Evolutionary conservation across 2,797 vertebrate genomes (phyloP), one percentile per base, ranked within the genome.

Genomic region (Eurystomus glaucurus): DNA sequence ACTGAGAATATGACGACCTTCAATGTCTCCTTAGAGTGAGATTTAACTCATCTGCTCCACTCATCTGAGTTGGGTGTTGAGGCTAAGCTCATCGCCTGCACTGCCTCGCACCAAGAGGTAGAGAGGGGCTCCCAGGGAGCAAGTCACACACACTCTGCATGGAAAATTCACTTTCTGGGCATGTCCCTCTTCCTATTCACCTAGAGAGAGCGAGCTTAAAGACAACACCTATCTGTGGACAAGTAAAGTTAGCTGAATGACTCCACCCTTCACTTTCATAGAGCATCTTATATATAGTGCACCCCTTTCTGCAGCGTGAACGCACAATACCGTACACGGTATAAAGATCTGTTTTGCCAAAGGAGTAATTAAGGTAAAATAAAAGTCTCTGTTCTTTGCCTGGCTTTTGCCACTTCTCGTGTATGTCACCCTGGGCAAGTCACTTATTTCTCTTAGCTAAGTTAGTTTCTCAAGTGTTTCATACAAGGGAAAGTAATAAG

Each of bases 271-370:
- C n/a, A 6, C 46, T 51, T 55, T 58, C 41, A 37, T 0, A 46
- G 60, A 70, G 37, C 46, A 54, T 3, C 43, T 22, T 31, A 7
- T 4, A 31, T 4, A 9, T 7, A 35, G 14, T 11, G 39, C 50
- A 39, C 66, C 46, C 21, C 50, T 68, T 46, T 16, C 74, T 57
- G 61, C n/a, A 33, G 48, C 4, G 14, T 61, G 54, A 41, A 15
- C n/a, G 26, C 16, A 4, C 0, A 18, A 31, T 29, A 41, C 33
- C 35, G 11, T 23, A 7, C 50, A 11, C 0, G 11, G 45, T 5
- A 46, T 5, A 65, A 57, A 88, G n/a, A 62, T 4, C 6, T 10
- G 2, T 4, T 88, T 79, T 65, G 37, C 64, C 78, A 57, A 54
- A 22, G 31, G 10, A 85, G 12, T n/a, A 74, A 66, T 9, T 25